Evolutionary conservation across 1,140 invertebrate genomes (phyloP).

Genomic region (Coelopa frigida): DNA sequence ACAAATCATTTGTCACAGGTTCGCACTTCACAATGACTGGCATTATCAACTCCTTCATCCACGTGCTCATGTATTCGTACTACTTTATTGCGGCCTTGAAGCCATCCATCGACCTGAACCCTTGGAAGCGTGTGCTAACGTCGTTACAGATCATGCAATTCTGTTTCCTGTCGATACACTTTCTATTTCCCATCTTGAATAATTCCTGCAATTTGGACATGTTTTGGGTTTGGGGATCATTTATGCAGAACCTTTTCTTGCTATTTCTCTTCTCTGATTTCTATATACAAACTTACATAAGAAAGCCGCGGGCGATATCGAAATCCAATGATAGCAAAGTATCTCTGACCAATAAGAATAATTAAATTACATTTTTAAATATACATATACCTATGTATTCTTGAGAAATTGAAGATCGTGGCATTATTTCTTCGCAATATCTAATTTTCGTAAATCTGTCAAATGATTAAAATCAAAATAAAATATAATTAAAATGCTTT

Average conservation of each 20-base stretch:
- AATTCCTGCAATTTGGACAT: background rate
- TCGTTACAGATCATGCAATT: background rate
- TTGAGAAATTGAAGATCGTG: too few species aligned
- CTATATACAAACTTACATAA: background rate
- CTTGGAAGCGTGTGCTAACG: background rate
- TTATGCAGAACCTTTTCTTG: background rate
- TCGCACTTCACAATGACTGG: background rate
- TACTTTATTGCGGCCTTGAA: background rate
- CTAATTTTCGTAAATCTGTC: too few species aligned
- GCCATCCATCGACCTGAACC: background rate
- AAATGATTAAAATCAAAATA: too few species aligned
- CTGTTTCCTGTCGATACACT: background rate
- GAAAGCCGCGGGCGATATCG: too few species aligned
- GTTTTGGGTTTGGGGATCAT: background rate
- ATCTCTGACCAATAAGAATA: too few species aligned
- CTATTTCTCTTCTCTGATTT: background rate
- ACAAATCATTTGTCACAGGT: background rate
- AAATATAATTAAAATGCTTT: too few species aligned
- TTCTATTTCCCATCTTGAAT: background rate
- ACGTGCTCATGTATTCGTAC: background rate
- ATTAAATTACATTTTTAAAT: too few species aligned
- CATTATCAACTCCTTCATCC: background rate
- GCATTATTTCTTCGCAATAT: too few species aligned
- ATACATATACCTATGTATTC: too few species aligned
- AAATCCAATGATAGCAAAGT: too few species aligned